Conservation (phyloP, 2,888 invertebrate species). For the Monoplex corrugatus region DNA sequence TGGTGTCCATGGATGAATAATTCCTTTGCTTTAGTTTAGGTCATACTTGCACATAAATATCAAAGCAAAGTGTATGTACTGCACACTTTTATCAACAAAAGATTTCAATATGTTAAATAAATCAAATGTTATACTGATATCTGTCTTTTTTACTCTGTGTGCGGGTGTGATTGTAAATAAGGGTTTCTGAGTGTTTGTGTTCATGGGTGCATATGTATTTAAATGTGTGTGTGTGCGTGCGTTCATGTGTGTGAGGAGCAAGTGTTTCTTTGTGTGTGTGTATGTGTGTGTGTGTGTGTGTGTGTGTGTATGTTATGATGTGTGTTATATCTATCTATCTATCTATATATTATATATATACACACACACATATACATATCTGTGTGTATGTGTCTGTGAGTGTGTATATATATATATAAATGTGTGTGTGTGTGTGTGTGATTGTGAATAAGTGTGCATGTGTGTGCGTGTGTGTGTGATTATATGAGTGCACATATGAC, state of each 20-base stretch:
- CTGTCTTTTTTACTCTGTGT: too few relatives aligned
- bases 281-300: not conserved
- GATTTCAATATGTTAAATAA: too few relatives aligned
- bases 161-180: not conserved
- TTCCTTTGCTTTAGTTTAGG: too few relatives aligned
- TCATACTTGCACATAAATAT: too few relatives aligned
- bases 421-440: not conserved
- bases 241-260: not conserved
- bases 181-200: too few relatives aligned
- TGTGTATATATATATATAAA: not conserved
- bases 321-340: not conserved
- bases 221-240: not conserved
- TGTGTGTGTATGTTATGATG: not conserved
- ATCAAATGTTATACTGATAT: too few relatives aligned
- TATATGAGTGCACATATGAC: not conserved
- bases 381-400: conserved; percentile 22
- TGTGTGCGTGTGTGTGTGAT: conserved; percentile 22
- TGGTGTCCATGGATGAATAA: too few relatives aligned
- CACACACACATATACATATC: not conserved
- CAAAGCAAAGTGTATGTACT: too few relatives aligned
- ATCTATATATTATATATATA: not conserved
- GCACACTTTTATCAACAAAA: too few relatives aligned
- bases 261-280: not conserved
- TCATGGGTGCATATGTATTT: not conserved
- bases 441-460: conserved; percentile 9